A percentile compares a stretch with the other conserved stretches of the same genome.
These are phyloP conservation scores for Phengaris arion DNA, from an alignment of 2,888 invertebrate genomes.

Conservation along the genomic window DNA sequence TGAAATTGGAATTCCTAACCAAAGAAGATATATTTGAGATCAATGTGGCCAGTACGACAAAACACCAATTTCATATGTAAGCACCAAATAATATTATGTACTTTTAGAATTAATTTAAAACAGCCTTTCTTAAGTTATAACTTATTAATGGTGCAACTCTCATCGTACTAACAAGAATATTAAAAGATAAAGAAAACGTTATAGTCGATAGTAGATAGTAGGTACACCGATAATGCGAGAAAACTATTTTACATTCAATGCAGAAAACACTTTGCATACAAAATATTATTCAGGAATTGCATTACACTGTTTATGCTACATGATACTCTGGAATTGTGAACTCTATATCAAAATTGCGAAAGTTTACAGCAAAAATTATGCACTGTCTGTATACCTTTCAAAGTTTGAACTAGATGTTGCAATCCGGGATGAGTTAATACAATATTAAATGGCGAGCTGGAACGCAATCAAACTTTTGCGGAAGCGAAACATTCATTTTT, in stretches of 20 bases:
- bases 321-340: constrained; percentile 5
- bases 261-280: constrained; percentile 13
- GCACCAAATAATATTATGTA: too few species aligned
- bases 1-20: too few species aligned
- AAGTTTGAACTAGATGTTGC: constrained; percentile 3
- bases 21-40: too few species aligned
- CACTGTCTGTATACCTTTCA: not conserved
- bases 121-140: too few species aligned
- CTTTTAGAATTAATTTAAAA: too few species aligned
- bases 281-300: constrained; percentile 8
- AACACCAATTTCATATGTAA: too few species aligned
- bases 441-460: constrained; percentile 23
- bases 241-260: constrained; percentile 6
- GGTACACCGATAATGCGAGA: not conserved
- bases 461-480: constrained; percentile 52
- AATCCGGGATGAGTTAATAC: constrained; percentile 20
- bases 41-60: too few species aligned
- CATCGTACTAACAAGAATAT: too few species aligned
- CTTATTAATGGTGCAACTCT: too few species aligned
- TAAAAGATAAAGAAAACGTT: not conserved
- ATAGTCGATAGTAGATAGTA: not conserved
- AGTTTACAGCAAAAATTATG: constrained; percentile 10
- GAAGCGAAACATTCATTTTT: constrained; percentile 41
- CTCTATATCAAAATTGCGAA: constrained; percentile 17
- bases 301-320: not conserved